Conservation (phyloP, 1,140 invertebrate genomes). For the Penaeus chinensis region DNA sequence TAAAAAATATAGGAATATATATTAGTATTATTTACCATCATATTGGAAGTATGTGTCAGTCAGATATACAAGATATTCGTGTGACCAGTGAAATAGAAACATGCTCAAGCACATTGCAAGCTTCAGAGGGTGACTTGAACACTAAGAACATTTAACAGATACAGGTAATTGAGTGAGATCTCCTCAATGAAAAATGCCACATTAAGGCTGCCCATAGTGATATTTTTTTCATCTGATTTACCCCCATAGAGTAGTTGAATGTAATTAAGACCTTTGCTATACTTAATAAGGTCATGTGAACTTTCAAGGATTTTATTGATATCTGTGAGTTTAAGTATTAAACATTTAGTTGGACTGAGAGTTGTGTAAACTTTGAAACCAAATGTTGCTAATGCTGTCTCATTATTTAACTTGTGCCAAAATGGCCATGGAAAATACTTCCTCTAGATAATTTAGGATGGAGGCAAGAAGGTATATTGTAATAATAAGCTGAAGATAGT, state of each 20-base stretch:
- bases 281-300: conserved; percentile 9
- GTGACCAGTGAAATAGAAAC: conserved; percentile 1
- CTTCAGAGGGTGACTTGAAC: not conserved
- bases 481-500: no score
- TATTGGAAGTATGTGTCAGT: conserved; percentile 6
- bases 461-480: no score
- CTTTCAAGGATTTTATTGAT: conserved; percentile 8
- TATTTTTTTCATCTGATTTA: no score
- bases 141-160: conserved; percentile 11
- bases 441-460: no score
- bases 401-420: conserved; percentile 41
- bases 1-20: not conserved
- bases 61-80: not conserved
- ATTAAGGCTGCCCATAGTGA: conserved; percentile 16
- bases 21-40: not conserved
- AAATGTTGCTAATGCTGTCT: conserved; percentile 33
- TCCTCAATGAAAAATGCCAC: conserved; percentile 18
- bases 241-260: conserved; percentile 19
- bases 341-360: conserved; percentile 22
- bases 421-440: conserved; percentile 38
- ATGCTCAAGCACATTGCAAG: conserved; percentile 13
- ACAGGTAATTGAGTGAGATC: conserved; percentile 1
- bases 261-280: conserved; percentile 11
- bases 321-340: conserved; percentile 42
- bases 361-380: conserved; percentile 34